Evolutionary conservation across 2,113 vertebrate species (phyloP).

Genomic region (Apodemus sylvaticus): DNA sequence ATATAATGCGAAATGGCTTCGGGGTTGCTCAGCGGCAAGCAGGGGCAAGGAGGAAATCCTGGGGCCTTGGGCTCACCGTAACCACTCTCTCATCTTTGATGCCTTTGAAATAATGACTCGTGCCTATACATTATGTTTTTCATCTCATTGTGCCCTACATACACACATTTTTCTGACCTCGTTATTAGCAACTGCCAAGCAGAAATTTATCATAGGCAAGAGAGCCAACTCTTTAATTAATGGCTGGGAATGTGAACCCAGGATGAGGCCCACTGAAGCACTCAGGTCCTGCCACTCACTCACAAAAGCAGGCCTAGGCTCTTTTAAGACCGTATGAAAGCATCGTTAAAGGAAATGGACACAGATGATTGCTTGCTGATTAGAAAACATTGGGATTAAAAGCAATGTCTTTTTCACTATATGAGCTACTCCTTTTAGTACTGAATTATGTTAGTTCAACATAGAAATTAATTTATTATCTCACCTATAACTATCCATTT

Average conservation of each 20-base stretch:
- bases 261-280: neutral
- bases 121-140: neutral
- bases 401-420: neutral
- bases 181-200: slow-evolving; percentile 47
- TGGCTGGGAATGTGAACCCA: neutral
- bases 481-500: slow-evolving; percentile 34
- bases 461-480: slow-evolving; percentile 5
- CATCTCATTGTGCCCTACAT: slow-evolving; percentile 36
- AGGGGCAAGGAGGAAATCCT: neutral
- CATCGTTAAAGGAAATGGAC: neutral
- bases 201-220: slow-evolving; percentile 59
- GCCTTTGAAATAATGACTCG: slow-evolving; percentile 45
- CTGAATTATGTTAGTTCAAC: neutral
- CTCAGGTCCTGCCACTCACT: neutral
- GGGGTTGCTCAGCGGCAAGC: neutral
- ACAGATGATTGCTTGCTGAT: neutral
- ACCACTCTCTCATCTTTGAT: neutral
- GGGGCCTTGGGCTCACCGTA: neutral
- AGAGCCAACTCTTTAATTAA: slow-evolving; percentile 51
- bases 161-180: slow-evolving; percentile 59
- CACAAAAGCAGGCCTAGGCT: neutral
- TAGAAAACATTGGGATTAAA: neutral
- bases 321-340: neutral
- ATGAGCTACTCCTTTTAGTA: neutral
- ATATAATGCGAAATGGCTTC: neutral